phyloP scores from a whole-genome alignment of 2,797 vertebrate species.

The Benthosema pterotum region DNA sequence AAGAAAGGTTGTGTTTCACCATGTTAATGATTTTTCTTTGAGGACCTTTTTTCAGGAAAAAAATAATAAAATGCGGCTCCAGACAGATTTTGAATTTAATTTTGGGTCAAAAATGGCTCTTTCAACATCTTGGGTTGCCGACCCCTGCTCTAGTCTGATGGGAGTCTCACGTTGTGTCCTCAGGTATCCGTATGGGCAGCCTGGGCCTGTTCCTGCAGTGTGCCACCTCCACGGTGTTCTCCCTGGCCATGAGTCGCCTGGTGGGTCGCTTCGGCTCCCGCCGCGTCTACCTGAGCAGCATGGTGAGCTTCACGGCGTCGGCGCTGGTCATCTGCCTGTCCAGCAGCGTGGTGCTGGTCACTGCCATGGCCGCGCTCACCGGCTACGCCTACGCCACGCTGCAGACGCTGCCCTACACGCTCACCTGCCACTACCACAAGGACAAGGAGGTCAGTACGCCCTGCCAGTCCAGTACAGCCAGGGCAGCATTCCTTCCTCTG shows the following conservation, averaged over 20 bases:
- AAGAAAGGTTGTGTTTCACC: no score
- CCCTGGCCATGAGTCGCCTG: conserved; percentile 79
- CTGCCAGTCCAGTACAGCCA: no score
- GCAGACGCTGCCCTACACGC: conserved; percentile 84
- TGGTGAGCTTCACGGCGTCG: conserved; percentile 82
- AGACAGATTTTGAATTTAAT: no score
- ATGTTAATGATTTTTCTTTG: no score
- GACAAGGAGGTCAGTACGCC: conserved; percentile 78
- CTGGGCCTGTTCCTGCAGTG: conserved; percentile 84
- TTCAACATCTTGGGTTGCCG: no score
- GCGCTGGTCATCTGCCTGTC: conserved; percentile 83
- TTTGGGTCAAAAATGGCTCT: no score
- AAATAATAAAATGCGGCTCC: no score
- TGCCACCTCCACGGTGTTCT: conserved; percentile 84
- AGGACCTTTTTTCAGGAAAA: no score
- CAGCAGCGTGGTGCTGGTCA: conserved; percentile 78
- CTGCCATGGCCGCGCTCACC: conserved; percentile 81
- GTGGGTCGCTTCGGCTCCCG: conserved; percentile 77
- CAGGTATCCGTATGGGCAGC: conserved; percentile 86
- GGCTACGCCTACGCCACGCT: conserved; percentile 83
- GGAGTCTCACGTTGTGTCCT: no score
- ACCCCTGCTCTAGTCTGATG: no score
- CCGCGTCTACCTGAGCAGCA: conserved; percentile 81
- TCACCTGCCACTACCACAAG: conserved; percentile 85
- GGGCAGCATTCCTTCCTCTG: no score